These are phyloP conservation scores for Typhlomys cinereus DNA, from an alignment of 2,113 vertebrate species.

Conservation along the genomic window DNA sequence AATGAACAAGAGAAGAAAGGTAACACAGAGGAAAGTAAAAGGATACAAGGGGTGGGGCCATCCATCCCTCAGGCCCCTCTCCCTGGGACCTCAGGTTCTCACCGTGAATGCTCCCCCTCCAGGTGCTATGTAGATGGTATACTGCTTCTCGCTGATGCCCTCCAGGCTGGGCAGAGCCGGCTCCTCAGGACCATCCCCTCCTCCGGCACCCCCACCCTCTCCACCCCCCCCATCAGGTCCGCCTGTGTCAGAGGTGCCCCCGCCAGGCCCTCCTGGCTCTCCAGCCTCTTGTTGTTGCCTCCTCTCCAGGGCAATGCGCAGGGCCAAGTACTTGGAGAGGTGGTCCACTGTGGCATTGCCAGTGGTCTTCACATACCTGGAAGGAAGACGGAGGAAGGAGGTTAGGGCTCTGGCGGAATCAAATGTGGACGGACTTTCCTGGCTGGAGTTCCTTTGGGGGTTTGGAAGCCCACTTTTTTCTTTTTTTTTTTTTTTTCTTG, in stretches of 20 bases:
- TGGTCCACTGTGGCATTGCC: constrained; percentile 94
- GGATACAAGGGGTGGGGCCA: background rate
- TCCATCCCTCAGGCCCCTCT: background rate
- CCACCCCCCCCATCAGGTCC: constrained; percentile 70
- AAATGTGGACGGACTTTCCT: background rate
- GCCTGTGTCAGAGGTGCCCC: constrained; percentile 73
- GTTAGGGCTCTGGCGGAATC: background rate
- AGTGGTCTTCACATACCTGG: constrained; percentile 93
- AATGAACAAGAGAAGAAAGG: background rate
- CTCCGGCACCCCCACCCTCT: constrained; percentile 71
- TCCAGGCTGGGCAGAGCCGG: constrained; percentile 80
- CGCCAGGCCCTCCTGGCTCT: constrained; percentile 75
- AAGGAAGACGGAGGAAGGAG: background rate
- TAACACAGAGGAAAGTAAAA: background rate
- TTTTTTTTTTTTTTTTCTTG: too few species aligned
- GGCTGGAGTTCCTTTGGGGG: background rate
- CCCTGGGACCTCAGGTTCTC: constrained; percentile 50
- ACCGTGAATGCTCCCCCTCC: constrained; percentile 91
- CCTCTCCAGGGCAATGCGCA: constrained; percentile 92
- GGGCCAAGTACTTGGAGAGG: constrained; percentile 93
- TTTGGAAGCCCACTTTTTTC: background rate
- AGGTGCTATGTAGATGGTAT: constrained; percentile 93
- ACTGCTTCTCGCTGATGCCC: constrained; percentile 91
- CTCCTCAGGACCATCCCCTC: constrained; percentile 73
- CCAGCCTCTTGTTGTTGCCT: constrained; percentile 77